Evolutionary conservation across 2,113 vertebrate species (phyloP).

Genomic region (Microcebus jonahi): DNA sequence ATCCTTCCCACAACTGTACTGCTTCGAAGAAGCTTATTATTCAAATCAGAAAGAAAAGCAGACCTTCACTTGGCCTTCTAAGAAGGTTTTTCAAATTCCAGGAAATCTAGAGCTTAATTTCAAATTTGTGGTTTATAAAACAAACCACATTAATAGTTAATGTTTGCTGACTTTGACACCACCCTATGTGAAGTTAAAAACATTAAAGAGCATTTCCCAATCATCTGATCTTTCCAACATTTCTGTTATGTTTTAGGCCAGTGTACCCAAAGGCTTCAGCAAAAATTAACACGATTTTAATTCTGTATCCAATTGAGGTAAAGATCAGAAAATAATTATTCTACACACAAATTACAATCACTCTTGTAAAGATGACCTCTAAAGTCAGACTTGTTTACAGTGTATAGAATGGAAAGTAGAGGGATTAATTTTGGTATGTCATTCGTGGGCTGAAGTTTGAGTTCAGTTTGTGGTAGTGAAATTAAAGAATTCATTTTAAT

Average conservation of each 20-base stretch:
- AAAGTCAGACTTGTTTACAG: not conserved
- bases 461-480: not conserved
- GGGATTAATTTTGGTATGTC: not conserved
- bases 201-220: not conserved
- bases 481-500: not conserved
- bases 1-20: too few species aligned
- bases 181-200: not conserved
- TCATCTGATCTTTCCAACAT: not conserved
- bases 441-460: not conserved
- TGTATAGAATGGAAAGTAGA: not conserved
- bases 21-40: not conserved
- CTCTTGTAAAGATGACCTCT: not conserved
- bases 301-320: not conserved
- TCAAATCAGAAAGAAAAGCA: slow-evolving; percentile 41
- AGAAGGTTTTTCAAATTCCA: slow-evolving; percentile 8
- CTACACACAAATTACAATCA: not conserved
- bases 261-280: not conserved
- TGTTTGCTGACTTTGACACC: not conserved
- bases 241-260: not conserved
- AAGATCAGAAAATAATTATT: slow-evolving; percentile 4
- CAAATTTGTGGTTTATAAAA: not conserved
- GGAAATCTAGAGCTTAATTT: not conserved
- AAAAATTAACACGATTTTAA: slow-evolving; percentile 8
- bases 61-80: not conserved
- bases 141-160: not conserved